Base-by-base conservation (phyloP, 2,888 invertebrate species). In the Drosophila aldrichi region DNA sequence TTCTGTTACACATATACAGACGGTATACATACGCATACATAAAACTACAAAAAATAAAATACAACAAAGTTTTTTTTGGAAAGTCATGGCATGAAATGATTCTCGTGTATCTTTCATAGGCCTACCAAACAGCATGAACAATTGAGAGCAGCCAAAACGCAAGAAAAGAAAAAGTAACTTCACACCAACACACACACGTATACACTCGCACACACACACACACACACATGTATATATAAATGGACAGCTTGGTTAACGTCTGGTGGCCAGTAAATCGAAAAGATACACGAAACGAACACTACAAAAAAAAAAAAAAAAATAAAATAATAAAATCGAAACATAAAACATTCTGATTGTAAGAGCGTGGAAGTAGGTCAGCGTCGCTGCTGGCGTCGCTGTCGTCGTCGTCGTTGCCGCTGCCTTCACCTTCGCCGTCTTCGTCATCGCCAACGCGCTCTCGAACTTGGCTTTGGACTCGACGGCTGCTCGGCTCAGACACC, bases 281-380 rank as follows among this genome's bases (percentile, higher is more conserved):
- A 84, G 76, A 79, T 86, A 78, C 71, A 74, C 76, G 72, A 87
- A 79, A 79, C 77, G 77, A 88, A 85, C 84, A 74, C 81, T 68
- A 77, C 73, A 76, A 75, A 83, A 84, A 82, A 29, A 29, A 29
- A 2, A 29, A 29, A 7, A 29, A 84, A 82, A 77, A 82, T 77
- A 87, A 77, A 79, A 90, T 80, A 91, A 89, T 79, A 82, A 88
- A 85, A 91, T 91, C 90, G 89, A 90, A 88, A 84, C 89, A 91
- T 91, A 89, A 91, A 91, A 91, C 91, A 91, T 91, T 91, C 91
- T 91, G 91, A 91, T 91, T 91, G 90, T 91, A 88, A 79, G 82
- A 80, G 76, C 81, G 72, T 74, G 75, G 65, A 89, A 89, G 88
- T 89, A 74, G 89, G 89, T 89, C 89, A 89, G 62, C 81, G 18